Evolutionary conservation across 2,797 vertebrate species (phyloP).

Genomic region (Poliocrania exsul): DNA sequence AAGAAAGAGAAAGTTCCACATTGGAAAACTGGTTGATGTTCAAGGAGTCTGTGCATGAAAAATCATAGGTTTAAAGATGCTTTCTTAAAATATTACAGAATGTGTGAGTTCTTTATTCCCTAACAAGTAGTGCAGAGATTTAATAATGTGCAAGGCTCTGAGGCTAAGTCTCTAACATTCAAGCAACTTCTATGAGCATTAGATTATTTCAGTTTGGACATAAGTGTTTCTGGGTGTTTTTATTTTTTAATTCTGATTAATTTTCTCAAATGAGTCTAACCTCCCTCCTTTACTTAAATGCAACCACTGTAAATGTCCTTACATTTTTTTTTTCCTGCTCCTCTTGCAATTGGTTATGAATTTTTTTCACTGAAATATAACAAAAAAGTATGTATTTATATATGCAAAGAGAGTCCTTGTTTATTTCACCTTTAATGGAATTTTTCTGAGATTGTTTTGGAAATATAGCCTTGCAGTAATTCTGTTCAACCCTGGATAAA

Average conservation of each 20-base stretch:
- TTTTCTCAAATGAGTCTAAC: neutral
- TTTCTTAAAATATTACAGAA: neutral
- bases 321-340: neutral
- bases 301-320: neutral
- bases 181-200: neutral
- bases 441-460: neutral
- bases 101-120: neutral
- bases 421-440: neutral
- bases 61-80: neutral
- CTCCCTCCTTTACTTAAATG: neutral
- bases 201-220: neutral
- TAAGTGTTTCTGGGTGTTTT: neutral
- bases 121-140: rapidly evolving
- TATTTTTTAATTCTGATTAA: neutral
- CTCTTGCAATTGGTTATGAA: rapidly evolving
- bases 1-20: neutral
- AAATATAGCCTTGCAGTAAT: neutral
- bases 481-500: rapidly evolving
- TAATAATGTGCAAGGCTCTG: neutral
- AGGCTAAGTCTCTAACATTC: neutral
- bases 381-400: too few species aligned
- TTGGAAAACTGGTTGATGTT: neutral
- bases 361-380: neutral
- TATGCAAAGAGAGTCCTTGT: rapidly evolving
- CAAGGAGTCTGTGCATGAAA: neutral